Percentiles rank a stretch among this genome's conserved stretches.
These are phyloP conservation scores for Australoheros facetus DNA, from an alignment of 2,797 vertebrate genomes.

Conservation along the genomic window DNA sequence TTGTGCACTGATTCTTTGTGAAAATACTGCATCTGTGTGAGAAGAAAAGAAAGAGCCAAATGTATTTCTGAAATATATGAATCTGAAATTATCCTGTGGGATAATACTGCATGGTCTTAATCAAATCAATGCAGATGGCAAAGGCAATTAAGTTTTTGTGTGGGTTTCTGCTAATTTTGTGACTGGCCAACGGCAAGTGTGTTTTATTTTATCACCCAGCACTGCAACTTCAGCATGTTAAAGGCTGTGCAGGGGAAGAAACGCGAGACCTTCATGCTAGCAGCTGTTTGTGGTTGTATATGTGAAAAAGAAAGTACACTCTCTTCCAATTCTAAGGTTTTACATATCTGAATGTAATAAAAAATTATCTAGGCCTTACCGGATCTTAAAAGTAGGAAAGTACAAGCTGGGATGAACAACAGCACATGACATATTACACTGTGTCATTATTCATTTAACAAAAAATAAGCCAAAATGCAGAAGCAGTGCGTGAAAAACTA, in stretches of 20 bases:
- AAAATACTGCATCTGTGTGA: conserved; percentile 22
- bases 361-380: background rate
- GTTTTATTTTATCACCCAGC: conserved; percentile 22
- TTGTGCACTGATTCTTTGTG: background rate
- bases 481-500: background rate
- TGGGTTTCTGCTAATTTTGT: conserved; percentile 44
- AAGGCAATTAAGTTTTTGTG: conserved; percentile 55
- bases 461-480: background rate
- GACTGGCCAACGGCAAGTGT: conserved; percentile 49
- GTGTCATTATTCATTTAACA: background rate
- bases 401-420: background rate
- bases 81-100: conserved; percentile 46
- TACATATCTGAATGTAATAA: background rate
- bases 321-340: background rate
- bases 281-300: background rate
- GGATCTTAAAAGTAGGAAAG: background rate
- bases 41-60: conserved; percentile 24
- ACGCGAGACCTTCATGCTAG: background rate
- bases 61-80: conserved; percentile 32
- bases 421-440: background rate
- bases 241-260: conserved; percentile 1
- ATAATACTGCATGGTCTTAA: conserved; percentile 39
- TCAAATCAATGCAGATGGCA: conserved; percentile 60
- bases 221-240: background rate
- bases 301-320: background rate